Evolutionary conservation across 2,888 invertebrate genomes (phyloP), one percentile per base, ranked within the genome.

Genomic region (Strigamia transsilvanica): DNA sequence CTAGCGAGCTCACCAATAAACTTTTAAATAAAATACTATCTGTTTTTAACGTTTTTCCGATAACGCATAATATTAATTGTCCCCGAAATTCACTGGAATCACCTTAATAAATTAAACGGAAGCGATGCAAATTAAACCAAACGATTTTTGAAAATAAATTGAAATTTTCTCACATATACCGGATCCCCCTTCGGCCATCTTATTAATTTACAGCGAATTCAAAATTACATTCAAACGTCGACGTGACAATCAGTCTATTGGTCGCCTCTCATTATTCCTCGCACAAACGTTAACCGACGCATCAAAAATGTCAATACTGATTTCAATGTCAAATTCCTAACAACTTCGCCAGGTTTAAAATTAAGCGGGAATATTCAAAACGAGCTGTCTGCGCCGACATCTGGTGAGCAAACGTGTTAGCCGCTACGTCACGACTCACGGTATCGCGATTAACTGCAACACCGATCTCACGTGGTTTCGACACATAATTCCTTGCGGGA

Each of bases 401-500:
- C 46, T 46, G 12, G 46, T 46, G 46, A 46, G 6, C 10, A 7
- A 38, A 38, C 6, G 27, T 27, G 3, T 27, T 1, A 94, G 94
- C 34, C 91, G 94, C 84, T 95, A 93, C 87, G 91, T 99, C 15
- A 98, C 98, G 0, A 95, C 95, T 0, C 99, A 99, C 89, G 99
- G 99, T 0, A 89, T 99, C 82, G 94, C 97, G 0, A 87, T 99
- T 2, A 99, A 99, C 89, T 98, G 98, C 88, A 92, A 94, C 86
- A 94, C 93, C 13, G 95, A 99, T 88, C 89, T 99, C 23, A 89
- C 89, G 4, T 99, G 99, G 99, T 99, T 96, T 87, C 90, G 94
- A 9, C 94, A 99, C 86, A 99, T 99, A 85, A 93, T 96, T 21
- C 98, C 99, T 0, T 99, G 99, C 89, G 99, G 99, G 0, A 93